Evolutionary conservation across 2,888 invertebrate species (phyloP), one percentile per base, ranked within the genome.

Genomic region (Leptinotarsa haldemani): DNA sequence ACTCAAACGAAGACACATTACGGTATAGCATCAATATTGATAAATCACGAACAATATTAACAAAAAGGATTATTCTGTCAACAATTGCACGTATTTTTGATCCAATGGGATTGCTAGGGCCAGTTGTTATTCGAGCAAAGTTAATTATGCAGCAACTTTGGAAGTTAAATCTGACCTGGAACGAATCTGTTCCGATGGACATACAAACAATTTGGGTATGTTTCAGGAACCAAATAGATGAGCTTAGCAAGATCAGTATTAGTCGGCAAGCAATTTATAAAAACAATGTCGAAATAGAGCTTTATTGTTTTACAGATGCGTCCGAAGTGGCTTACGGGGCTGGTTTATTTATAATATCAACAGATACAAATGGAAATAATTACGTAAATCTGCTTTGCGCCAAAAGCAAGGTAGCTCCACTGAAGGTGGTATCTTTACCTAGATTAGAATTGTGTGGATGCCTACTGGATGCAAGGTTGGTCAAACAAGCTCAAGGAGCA

Each of bases 71-170:
- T 15, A 30, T 72, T 50, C 58, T 68, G 1, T 61, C 68, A 9
- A 16, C 15, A 30, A 18, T 69, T 15, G 20, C 66, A 9, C 25
- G 69, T 46, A 64, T 70, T 15, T 74, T 70, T 20, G 70, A 75
- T 58, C 73, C 69, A 20, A 46, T 69, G 30, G 69, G 75, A 16
- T 25, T 75, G 25, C 4, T 75, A 15, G 65, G 65, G 15, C 71
- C 73, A 7, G 30, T n/a, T 15, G 46, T 67, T 9, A 50, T 75
- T 7, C 65, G 18, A 47, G 73, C 70, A 25, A 70, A 75, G 56
- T 12, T 73, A 15, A 69, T 75, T 40, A 13, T 75, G 40, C 75
- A 75, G 65, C n/a, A 15, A 13, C 56, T 73, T 15, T 75, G 75
- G 75, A 22, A 16, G n/a, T 53, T 16, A 48, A 69, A 70, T 25